These are phyloP conservation scores for Poicephalus gulielmi DNA, from an alignment of 2,113 vertebrate genomes.

Conservation along the genomic window DNA sequence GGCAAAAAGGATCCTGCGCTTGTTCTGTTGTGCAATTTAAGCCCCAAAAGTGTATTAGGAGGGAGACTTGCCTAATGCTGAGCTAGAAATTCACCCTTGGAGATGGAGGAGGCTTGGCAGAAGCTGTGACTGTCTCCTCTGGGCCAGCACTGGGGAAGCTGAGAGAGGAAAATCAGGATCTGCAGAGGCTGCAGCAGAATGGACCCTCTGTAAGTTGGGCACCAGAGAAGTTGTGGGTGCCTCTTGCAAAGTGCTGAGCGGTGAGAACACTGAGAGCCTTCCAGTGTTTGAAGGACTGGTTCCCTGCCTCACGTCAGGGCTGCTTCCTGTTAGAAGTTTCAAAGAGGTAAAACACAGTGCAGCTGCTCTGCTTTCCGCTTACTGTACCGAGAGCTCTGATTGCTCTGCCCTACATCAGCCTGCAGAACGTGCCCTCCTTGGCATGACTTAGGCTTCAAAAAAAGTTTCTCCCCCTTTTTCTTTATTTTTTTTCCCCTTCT, in stretches of 20 bases:
- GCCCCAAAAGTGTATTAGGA: neutral
- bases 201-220: neutral
- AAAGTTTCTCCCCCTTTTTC: neutral
- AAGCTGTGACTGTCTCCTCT: neutral
- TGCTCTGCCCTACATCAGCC: slow-evolving; percentile 4
- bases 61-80: neutral
- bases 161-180: neutral
- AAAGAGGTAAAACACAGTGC: neutral
- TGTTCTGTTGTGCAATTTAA: neutral
- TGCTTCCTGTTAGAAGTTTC: slow-evolving; percentile 42
- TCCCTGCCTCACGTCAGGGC: neutral
- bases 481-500: neutral
- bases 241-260: neutral
- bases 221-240: neutral
- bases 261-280: neutral
- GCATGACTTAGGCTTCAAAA: neutral
- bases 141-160: neutral
- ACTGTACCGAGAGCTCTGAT: neutral
- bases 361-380: slow-evolving; percentile 12
- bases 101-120: neutral
- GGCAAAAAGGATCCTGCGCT: neutral
- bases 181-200: neutral
- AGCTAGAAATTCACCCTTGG: neutral
- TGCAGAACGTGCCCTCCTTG: neutral
- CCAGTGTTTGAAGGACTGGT: neutral